Evolutionary conservation across 2,888 invertebrate genomes (phyloP).

Genomic region (Erannis defoliaria): DNA sequence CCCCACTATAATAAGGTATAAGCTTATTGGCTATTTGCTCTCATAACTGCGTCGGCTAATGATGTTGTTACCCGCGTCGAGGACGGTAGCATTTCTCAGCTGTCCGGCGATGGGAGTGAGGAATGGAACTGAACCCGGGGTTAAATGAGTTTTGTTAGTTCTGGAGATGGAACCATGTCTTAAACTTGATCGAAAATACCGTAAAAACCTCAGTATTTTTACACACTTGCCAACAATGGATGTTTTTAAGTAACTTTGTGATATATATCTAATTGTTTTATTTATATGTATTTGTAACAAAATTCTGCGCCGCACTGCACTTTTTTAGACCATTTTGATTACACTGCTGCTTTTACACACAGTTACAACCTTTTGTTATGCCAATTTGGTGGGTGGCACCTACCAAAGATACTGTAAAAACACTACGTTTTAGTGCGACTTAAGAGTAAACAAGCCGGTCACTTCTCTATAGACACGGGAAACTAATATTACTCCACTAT

Average conservation of each 20-base stretch:
- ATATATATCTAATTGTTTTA: not conserved
- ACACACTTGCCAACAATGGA: not conserved
- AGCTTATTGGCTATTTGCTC: slow-evolving; percentile 75
- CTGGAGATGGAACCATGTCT: not conserved
- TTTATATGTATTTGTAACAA: no score
- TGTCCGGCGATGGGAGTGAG: slow-evolving; percentile 52
- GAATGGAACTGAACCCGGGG: slow-evolving; percentile 39
- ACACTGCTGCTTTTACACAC: no score
- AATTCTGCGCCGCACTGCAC: no score
- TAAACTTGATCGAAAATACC: not conserved
- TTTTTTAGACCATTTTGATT: no score
- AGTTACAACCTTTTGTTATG: no score
- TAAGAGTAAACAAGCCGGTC: no score
- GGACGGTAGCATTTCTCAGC: slow-evolving; percentile 76
- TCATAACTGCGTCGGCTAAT: slow-evolving; percentile 67
- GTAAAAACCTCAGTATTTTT: not conserved
- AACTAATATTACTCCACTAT: no score
- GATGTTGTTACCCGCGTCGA: slow-evolving; percentile 65
- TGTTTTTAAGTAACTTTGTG: no score
- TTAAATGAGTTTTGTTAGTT: slow-evolving; percentile 35
- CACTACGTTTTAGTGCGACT: no score
- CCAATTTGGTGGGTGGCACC: no score
- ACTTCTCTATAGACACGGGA: no score
- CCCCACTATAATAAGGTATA: slow-evolving; percentile 60
- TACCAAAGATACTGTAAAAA: no score